Evolutionary conservation across 2,888 invertebrate species (phyloP), one percentile per base, ranked within the genome.

Genomic region (Xanthia icteritia): DNA sequence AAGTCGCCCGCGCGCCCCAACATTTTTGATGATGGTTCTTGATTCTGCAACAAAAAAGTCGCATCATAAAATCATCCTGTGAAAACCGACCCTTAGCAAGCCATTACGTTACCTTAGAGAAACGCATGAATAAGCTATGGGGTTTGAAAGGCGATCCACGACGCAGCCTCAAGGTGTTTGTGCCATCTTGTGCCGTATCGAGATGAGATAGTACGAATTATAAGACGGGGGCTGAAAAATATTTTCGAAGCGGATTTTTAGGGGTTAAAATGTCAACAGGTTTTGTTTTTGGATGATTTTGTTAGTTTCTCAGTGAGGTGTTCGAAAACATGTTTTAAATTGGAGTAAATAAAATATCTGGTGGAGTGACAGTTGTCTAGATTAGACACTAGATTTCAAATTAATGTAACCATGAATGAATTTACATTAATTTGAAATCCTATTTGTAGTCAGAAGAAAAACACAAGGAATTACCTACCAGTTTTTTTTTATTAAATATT

Each of bases 101-200:
- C 89, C 90, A 91, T 93, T 90, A 90, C 86, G 88, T 86, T 87
- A 84, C 88, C 89, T 90, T 87, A 90, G 87, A 86, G 89, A 88
- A 86, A 83, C 85, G 83, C 89, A 92, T 93, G 93, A 93, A 93
- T 93, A 93, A 92, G 85, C 88, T 88, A 93, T 89, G 87, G 77
- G 61, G 73, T 83, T 83, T 93, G 93, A 93, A 93, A 93, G 92
- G 89, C 87, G 88, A 90, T 90, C 76, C 86, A 86, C 79, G 80
- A 66, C 80, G 31, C 39, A 15, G 86, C 88, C 88, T 81, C 45
- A 70, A 89, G 92, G 85, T 91, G 91, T 89, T 86, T 88, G 89
- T 76, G 74, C 77, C 82, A 76, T 76, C 79, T 76, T 75, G 73
- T 58, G 75, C 84, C 82, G 87, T 88, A 93, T 93, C 92, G 86